Evolutionary conservation across 2,888 invertebrate genomes (phyloP).

Genomic region (Tinea pellionella): DNA sequence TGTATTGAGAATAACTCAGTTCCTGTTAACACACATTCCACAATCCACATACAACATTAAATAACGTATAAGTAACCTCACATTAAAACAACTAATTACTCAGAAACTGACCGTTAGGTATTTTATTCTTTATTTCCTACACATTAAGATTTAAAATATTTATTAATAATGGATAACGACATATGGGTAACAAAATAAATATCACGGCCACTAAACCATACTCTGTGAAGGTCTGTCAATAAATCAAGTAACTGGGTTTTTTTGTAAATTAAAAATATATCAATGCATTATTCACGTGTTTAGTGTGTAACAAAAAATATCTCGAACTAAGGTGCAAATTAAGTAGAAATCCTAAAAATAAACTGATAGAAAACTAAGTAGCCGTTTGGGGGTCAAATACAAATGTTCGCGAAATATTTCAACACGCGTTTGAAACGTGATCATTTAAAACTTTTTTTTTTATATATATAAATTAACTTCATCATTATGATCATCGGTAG

Average conservation of each 20-base stretch:
- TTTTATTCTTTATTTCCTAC: background rate
- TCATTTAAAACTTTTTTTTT: background rate
- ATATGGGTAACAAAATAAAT: background rate
- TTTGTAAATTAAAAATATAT: no score
- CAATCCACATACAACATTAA: background rate
- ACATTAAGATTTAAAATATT: background rate
- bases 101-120: background rate
- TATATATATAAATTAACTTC: no score
- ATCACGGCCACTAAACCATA: background rate
- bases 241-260: background rate
- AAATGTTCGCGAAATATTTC: background rate
- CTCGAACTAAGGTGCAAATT: background rate
- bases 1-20: background rate
- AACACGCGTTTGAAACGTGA: background rate
- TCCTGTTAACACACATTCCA: background rate
- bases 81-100: background rate
- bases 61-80: background rate
- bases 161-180: background rate
- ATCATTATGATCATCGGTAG: no score
- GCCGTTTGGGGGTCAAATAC: background rate
- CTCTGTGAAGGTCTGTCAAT: background rate
- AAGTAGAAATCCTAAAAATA: background rate
- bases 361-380: background rate
- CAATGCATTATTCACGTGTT: no score
- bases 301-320: no score